Evolutionary conservation across 2,888 invertebrate genomes (phyloP).

Genomic region (Cyaniris semiargus): DNA sequence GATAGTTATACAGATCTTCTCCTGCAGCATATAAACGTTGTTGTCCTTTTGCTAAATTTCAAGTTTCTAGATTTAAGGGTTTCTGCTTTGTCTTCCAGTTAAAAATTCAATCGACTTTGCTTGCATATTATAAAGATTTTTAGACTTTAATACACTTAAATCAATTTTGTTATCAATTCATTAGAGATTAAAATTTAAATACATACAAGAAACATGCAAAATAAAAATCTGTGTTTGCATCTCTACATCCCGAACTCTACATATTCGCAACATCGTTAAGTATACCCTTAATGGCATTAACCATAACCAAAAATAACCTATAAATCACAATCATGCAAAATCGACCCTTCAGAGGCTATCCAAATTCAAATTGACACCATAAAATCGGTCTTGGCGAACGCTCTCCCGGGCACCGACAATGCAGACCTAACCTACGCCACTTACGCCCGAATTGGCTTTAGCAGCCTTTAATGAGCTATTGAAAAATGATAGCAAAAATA

Average conservation of each 20-base stretch:
- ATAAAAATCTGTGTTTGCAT: neutral
- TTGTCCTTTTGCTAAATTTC: too few species aligned
- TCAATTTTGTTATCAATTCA: neutral
- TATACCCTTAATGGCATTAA: slow-evolving; percentile 27
- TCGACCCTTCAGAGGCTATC: slow-evolving; percentile 64
- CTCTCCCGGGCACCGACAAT: slow-evolving; percentile 61
- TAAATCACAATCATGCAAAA: slow-evolving; percentile 80
- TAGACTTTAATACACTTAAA: too few species aligned
- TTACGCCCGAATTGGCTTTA: slow-evolving; percentile 66
- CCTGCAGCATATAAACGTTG: too few species aligned
- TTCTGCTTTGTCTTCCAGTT: too few species aligned
- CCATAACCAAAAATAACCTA: slow-evolving; percentile 59
- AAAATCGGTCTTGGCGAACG: slow-evolving; percentile 70
- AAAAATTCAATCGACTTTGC: too few species aligned
- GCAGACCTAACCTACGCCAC: slow-evolving; percentile 60
- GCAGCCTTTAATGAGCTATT: slow-evolving; percentile 75
- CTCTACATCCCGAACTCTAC: neutral
- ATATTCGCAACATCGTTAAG: neutral
- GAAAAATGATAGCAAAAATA: slow-evolving; percentile 80
- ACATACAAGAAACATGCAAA: neutral
- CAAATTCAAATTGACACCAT: slow-evolving; percentile 74
- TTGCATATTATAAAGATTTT: too few species aligned
- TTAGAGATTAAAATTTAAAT: neutral
- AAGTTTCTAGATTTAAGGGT: too few species aligned
- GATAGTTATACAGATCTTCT: too few species aligned